Conservation (phyloP, 2,113 vertebrate genomes). For the Ceyx margarethae region DNA sequence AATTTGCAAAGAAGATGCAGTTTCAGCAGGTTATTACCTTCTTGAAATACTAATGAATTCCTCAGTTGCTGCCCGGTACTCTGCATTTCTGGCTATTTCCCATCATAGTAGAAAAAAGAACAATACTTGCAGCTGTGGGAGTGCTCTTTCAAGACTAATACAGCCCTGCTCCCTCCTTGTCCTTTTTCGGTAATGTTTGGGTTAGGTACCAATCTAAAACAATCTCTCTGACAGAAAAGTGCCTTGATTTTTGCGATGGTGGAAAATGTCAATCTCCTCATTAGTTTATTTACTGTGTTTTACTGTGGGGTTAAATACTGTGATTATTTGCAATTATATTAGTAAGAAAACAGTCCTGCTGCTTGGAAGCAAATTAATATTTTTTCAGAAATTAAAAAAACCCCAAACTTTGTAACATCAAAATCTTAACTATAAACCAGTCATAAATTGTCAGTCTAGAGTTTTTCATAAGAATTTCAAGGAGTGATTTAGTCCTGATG, state of each 20-base stretch:
- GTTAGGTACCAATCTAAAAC: background rate
- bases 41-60: background rate
- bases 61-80: background rate
- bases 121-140: accelerated
- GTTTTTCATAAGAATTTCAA: background rate
- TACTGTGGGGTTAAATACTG: background rate
- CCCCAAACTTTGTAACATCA: background rate
- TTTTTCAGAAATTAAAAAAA: background rate
- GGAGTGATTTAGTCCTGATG: background rate
- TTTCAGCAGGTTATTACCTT: background rate
- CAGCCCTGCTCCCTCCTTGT: background rate
- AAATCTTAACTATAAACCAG: background rate
- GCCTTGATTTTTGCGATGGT: background rate
- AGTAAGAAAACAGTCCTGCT: background rate
- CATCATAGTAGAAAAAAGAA: background rate
- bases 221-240: background rate
- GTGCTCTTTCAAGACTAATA: background rate
- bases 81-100: background rate
- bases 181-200: slow-evolving; percentile 34
- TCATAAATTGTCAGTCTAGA: accelerated
- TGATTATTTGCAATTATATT: background rate
- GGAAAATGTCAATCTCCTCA: background rate
- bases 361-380: background rate
- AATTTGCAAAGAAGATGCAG: background rate
- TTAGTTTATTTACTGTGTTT: background rate